A percentile compares a stretch with the other conserved stretches of the same genome.
phyloP scores from a whole-genome alignment of 1,140 invertebrate species.

The Anastatus disparis region DNA sequence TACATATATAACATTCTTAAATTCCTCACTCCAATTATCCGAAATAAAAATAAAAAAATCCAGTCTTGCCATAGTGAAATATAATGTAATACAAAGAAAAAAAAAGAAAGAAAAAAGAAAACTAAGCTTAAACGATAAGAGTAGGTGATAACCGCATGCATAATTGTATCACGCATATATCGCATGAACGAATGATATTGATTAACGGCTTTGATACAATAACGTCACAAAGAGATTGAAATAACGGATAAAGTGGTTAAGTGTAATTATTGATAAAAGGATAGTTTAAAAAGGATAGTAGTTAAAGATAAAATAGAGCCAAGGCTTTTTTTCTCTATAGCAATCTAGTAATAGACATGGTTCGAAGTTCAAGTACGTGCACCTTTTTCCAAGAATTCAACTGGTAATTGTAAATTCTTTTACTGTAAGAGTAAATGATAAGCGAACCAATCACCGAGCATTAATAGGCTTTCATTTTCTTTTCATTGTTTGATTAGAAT shows the following conservation, averaged over 20 bases:
- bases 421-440: too few species aligned
- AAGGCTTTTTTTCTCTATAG: background rate
- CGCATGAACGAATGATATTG: slow-evolving; percentile 8
- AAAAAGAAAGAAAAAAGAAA: too few species aligned
- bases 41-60: slow-evolving; percentile 3
- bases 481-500: background rate
- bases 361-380: slow-evolving; percentile 34
- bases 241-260: too few species aligned
- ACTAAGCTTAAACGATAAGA: slow-evolving; percentile 19
- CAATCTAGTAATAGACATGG: slow-evolving; percentile 17
- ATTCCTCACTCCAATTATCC: slow-evolving; percentile 7
- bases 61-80: background rate
- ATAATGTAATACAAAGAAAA: background rate
- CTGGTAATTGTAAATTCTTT: background rate
- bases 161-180: background rate
- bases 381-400: background rate
- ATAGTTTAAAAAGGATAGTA: background rate
- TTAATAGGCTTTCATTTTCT: background rate
- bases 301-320: background rate
- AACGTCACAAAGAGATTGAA: too few species aligned
- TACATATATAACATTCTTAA: too few species aligned
- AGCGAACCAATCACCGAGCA: background rate
- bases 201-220: slow-evolving; percentile 17
- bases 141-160: background rate
- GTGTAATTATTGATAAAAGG: slow-evolving; percentile 6